Evolutionary conservation across 2,797 vertebrate genomes (phyloP).

Genomic region (Chloroceryle amazona): DNA sequence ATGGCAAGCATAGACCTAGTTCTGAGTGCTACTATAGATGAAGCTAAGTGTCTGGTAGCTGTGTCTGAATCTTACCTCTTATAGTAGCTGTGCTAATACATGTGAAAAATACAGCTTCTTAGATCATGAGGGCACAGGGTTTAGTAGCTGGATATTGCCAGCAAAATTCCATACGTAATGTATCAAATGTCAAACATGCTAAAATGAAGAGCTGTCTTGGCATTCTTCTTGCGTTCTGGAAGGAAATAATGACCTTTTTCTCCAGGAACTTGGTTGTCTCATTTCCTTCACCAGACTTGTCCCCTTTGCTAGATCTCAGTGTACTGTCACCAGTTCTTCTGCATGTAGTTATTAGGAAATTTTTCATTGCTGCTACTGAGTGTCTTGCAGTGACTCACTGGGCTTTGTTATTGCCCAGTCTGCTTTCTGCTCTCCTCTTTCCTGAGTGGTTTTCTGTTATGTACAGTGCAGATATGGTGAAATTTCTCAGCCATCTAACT

Average conservation of each 20-base stretch:
- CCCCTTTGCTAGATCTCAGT: slow-evolving; percentile 16
- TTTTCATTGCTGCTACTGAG: slow-evolving; percentile 8
- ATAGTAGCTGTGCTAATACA: neutral
- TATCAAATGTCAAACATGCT: neutral
- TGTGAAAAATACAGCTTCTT: neutral
- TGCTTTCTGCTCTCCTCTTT: slow-evolving; percentile 54
- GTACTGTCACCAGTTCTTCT: slow-evolving; percentile 19
- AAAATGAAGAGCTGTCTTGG: neutral
- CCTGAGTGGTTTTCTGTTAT: slow-evolving; percentile 5
- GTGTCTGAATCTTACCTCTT: neutral
- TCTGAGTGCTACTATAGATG: neutral
- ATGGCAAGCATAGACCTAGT: neutral
- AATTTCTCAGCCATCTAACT: slow-evolving; percentile 10
- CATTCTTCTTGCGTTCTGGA: neutral
- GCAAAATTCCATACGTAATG: neutral
- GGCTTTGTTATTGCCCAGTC: slow-evolving; percentile 31
- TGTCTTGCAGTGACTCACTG: slow-evolving; percentile 44
- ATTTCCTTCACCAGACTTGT: neutral
- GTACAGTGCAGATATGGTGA: slow-evolving; percentile 2
- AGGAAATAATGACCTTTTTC: neutral
- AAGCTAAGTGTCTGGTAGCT: neutral
- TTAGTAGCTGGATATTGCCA: neutral
- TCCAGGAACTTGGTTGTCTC: neutral
- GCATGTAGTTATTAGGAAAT: neutral
- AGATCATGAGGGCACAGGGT: neutral